phyloP scores from a whole-genome alignment of 2,113 vertebrate species.

The Forbesichthys agassizii region DNA sequence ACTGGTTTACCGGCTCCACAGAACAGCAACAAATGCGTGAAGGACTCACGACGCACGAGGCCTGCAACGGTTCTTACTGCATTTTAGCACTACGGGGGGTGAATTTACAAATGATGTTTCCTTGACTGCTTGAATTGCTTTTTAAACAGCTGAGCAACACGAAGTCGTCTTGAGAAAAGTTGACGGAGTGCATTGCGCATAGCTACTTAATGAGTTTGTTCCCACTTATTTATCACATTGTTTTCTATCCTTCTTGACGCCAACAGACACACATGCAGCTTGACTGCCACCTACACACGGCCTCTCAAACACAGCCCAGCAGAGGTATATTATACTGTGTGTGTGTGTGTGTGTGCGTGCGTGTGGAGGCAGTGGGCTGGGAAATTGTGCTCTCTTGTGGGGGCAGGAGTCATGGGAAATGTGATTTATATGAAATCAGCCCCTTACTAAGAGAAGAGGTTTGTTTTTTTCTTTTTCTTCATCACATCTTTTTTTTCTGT shows the following conservation, averaged over 20 bases:
- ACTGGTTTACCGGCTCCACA: constrained; percentile 1
- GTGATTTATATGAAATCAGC: constrained; percentile 63
- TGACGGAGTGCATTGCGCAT: too few species aligned
- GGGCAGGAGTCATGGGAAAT: constrained; percentile 46
- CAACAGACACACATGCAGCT: not conserved
- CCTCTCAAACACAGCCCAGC: constrained; percentile 7
- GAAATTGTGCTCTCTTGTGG: constrained; percentile 52
- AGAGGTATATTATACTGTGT: constrained; percentile 17
- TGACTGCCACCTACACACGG: constrained; percentile 3
- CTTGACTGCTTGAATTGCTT: constrained; percentile 7
- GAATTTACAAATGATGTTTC: constrained; percentile 1
- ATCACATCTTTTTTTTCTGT: constrained; percentile 44
- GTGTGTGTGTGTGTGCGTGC: not conserved
- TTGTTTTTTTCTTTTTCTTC: constrained; percentile 26
- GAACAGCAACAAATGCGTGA: not conserved
- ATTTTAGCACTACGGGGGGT: not conserved
- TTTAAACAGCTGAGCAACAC: constrained; percentile 12
- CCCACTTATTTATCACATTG: too few species aligned
- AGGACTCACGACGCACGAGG: not conserved
- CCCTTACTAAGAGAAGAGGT: constrained; percentile 40
- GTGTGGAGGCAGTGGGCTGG: constrained; percentile 48
- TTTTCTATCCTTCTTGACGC: not conserved
- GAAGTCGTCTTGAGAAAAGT: not conserved
- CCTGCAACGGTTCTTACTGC: not conserved
- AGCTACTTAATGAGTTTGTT: not conserved